A percentile compares a stretch with the other conserved stretches of the same genome.
These are phyloP conservation scores for Carterocephalus palaemon DNA, from an alignment of 2,888 invertebrate genomes.

Conservation along the genomic window DNA sequence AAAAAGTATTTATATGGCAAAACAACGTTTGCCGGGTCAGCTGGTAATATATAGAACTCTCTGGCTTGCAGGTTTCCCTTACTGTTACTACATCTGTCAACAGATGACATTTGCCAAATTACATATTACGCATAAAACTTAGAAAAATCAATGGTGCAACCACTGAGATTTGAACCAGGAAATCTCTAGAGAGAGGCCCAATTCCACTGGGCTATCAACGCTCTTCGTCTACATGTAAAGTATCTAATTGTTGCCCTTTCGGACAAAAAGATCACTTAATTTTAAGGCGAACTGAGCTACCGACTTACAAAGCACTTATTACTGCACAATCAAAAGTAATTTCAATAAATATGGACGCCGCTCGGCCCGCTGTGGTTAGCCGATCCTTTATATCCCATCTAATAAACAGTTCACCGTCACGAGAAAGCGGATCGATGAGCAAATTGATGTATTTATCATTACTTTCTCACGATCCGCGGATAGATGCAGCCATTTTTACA, in stretches of 20 bases:
- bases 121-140: too few relatives aligned
- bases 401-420: constrained; percentile 75
- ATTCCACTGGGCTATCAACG: constrained; percentile 4
- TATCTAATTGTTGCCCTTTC: constrained; percentile 63
- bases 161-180: too few relatives aligned
- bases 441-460: constrained; percentile 77
- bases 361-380: constrained; percentile 54
- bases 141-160: too few relatives aligned
- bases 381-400: constrained; percentile 67
- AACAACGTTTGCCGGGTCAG: too few relatives aligned
- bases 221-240: constrained; percentile 50
- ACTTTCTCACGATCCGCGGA: constrained; percentile 72
- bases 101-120: too few relatives aligned
- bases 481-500: constrained; percentile 38
- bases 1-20: too few relatives aligned
- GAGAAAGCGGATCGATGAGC: constrained; percentile 70
- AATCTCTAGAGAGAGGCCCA: not conserved
- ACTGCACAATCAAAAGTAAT: constrained; percentile 75
- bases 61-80: too few relatives aligned
- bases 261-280: constrained; percentile 65
- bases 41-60: too few relatives aligned
- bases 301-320: constrained; percentile 65
- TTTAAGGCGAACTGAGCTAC: constrained; percentile 64
- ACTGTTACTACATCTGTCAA: too few relatives aligned
- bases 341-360: constrained; percentile 73